Conservation (phyloP, 2,888 invertebrate genomes). For the Noctua janthina region DNA sequence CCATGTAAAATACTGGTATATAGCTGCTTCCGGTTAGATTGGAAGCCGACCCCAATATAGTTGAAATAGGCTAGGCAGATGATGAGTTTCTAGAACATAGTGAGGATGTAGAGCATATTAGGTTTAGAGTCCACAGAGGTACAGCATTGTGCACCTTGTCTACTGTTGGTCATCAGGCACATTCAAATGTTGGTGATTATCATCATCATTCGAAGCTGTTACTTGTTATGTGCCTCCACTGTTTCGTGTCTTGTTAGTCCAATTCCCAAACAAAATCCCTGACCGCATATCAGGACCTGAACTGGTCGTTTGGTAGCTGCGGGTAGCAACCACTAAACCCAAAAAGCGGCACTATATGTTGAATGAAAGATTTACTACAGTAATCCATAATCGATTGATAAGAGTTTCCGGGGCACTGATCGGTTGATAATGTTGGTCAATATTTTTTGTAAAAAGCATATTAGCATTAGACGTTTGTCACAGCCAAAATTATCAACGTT, state of each 20-base stretch:
- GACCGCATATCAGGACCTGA: neutral
- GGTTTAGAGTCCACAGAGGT: neutral
- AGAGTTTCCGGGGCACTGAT: constrained; percentile 9
- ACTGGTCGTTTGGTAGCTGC: neutral
- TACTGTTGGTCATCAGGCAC: neutral
- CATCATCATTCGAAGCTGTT: neutral
- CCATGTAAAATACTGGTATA: too few species aligned
- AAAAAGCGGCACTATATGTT: neutral
- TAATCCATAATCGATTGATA: neutral
- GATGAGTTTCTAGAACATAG: constrained; percentile 1
- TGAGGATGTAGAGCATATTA: neutral
- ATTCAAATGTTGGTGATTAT: neutral
- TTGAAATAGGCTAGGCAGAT: too few species aligned
- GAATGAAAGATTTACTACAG: constrained; percentile 11
- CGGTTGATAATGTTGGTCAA: neutral
- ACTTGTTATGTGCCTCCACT: neutral
- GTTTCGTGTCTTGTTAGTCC: neutral
- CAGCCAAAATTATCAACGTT: neutral
- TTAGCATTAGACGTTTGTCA: neutral
- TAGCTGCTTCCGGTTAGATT: too few species aligned
- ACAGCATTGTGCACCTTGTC: neutral
- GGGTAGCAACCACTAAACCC: neutral
- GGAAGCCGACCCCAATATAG: too few species aligned
- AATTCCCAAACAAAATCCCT: neutral
- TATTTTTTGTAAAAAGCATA: neutral